Evolutionary conservation across 2,888 invertebrate genomes (phyloP).

Genomic region (Acheta domesticus): DNA sequence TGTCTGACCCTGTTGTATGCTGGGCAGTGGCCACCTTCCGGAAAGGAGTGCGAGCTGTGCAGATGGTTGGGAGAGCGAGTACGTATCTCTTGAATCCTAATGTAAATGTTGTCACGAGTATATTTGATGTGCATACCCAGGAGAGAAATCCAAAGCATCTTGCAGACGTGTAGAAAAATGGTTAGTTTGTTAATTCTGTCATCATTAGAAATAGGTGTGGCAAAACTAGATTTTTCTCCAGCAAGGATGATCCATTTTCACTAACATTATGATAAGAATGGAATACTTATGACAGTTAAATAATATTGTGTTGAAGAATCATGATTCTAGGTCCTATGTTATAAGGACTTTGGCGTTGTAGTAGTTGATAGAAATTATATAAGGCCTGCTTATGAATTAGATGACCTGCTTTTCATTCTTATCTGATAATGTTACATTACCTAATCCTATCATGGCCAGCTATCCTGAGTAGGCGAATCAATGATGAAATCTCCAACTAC

Average conservation of each 20-base stretch:
- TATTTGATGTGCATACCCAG: constrained; percentile 19
- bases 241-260: background rate
- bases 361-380: no score
- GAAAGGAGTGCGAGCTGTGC: constrained; percentile 99
- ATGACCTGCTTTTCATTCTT: background rate
- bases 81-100: constrained; percentile 59
- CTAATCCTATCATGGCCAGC: background rate
- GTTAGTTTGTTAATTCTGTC: background rate
- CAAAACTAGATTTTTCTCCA: constrained; percentile 19
- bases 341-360: no score
- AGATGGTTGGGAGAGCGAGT: constrained; percentile 98
- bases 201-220: constrained; percentile 12
- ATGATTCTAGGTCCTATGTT: no score
- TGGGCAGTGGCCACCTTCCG: constrained; percentile 96
- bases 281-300: background rate
- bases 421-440: background rate
- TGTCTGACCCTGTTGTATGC: constrained; percentile 30
- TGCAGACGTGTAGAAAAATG: constrained; percentile 2
- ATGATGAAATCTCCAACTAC: background rate
- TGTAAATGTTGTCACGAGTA: constrained; percentile 18
- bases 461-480: background rate
- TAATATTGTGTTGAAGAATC: no score
- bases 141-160: constrained; percentile 18
- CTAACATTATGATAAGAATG: constrained; percentile 18
- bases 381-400: no score